Conservation (phyloP, 2,888 invertebrate genomes). For the Drosophila nr. fundita region DNA sequence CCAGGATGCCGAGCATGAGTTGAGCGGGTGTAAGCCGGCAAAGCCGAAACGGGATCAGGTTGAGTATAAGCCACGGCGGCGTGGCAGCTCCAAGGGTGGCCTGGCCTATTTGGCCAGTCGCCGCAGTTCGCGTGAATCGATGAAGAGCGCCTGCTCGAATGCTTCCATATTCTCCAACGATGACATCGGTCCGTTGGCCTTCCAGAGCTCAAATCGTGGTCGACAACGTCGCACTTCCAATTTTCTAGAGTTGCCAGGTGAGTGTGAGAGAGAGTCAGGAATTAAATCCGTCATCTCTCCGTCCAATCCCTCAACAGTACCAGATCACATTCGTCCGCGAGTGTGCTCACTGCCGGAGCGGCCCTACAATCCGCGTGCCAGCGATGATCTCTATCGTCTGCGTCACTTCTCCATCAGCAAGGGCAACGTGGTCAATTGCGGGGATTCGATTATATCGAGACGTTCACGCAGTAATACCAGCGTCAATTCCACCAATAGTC, state of each 20-base stretch:
- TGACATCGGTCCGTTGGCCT: constrained; percentile 92
- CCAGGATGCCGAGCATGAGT: constrained; percentile 76
- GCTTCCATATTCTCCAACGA: constrained; percentile 90
- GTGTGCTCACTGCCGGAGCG: constrained; percentile 95
- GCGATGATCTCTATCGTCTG: constrained; percentile 93
- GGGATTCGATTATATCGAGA: constrained; percentile 94
- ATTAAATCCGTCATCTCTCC: neutral
- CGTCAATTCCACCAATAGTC: constrained; percentile 93
- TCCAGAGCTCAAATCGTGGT: constrained; percentile 91
- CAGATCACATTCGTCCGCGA: constrained; percentile 92
- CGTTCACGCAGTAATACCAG: constrained; percentile 94
- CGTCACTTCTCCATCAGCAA: constrained; percentile 95
- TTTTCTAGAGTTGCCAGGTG: constrained; percentile 94
- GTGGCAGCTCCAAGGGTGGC: constrained; percentile 88
- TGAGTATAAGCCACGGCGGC: constrained; percentile 86
- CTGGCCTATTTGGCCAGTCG: constrained; percentile 93
- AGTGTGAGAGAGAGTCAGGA: constrained; percentile 52
- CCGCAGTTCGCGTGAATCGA: constrained; percentile 91
- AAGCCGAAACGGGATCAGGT: constrained; percentile 60
- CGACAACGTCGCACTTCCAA: constrained; percentile 93
- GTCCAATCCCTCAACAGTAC: constrained; percentile 86
- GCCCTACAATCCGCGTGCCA: constrained; percentile 92
- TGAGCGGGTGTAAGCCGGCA: constrained; percentile 62
- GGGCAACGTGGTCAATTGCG: constrained; percentile 94
- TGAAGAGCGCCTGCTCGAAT: constrained; percentile 89